Percentiles rank a stretch among this genome's conserved stretches.
These are phyloP conservation scores for Arrhopalites spinosus DNA, from an alignment of 2,888 invertebrate species.

Conservation along the genomic window DNA sequence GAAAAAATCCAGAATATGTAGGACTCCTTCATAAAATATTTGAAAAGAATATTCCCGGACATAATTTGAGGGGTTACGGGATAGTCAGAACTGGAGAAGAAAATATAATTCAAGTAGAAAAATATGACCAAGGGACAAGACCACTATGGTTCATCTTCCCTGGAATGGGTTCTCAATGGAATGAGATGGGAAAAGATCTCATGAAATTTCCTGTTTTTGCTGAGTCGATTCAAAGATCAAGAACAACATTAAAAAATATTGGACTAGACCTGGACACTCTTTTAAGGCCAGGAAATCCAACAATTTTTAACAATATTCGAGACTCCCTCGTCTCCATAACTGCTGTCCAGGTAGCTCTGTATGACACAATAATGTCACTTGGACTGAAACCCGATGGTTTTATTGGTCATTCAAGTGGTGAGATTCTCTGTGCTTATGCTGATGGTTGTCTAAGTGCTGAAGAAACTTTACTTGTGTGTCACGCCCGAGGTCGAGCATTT, in stretches of 20 bases:
- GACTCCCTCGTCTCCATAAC: background rate
- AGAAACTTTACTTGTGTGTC: constrained; percentile 80
- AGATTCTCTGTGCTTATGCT: constrained; percentile 93
- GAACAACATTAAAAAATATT: background rate
- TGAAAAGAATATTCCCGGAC: background rate
- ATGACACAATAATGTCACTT: constrained; percentile 76
- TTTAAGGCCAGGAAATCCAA: background rate
- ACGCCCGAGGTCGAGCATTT: constrained; percentile 58
- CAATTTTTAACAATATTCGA: background rate
- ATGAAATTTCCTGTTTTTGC: background rate
- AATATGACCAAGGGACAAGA: background rate
- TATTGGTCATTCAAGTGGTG: constrained; percentile 93
- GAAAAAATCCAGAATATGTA: background rate
- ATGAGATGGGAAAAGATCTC: background rate
- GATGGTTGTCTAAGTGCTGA: constrained; percentile 93
- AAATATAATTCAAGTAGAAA: background rate
- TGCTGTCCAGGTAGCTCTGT: constrained; percentile 67
- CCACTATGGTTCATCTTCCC: background rate
- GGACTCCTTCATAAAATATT: background rate
- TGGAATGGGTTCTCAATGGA: background rate
- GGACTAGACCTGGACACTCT: background rate
- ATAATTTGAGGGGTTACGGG: background rate
- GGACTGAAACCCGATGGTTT: constrained; percentile 90
- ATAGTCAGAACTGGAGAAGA: background rate
- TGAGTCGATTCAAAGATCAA: background rate